Conservation (phyloP, 1,140 invertebrate genomes). For the roundworm (Caenorhabditis elegans) region DNA sequence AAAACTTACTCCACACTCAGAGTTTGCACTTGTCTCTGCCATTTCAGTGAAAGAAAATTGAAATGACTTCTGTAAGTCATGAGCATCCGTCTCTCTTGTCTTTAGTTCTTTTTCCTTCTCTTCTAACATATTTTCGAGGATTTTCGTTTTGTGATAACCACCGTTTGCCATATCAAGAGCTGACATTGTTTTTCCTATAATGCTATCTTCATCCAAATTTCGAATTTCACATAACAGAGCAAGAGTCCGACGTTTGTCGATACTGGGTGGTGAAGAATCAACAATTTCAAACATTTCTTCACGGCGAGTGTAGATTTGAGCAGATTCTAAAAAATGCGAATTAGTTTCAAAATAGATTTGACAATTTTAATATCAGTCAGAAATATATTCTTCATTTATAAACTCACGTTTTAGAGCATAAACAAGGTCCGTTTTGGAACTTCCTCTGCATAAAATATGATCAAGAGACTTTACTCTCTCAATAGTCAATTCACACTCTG, state of each 20-base stretch:
- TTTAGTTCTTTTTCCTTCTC: not conserved
- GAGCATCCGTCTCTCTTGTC: not conserved
- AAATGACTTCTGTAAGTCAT: not conserved
- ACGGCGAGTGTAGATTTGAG: not conserved
- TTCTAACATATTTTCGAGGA: not conserved
- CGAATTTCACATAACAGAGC: not conserved
- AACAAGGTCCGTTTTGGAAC: not conserved
- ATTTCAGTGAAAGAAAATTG: not conserved
- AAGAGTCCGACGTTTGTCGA: not conserved
- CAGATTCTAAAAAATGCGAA: not conserved
- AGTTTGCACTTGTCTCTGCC: not conserved
- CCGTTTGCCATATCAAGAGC: not conserved
- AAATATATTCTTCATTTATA: too few relatives aligned
- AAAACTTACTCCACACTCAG: too few relatives aligned
- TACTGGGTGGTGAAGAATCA: not conserved
- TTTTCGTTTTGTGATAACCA: not conserved
- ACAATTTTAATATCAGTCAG: too few relatives aligned
- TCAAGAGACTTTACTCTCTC: not conserved
- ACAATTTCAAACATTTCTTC: not conserved
- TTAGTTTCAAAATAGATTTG: not conserved
- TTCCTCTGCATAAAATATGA: not conserved
- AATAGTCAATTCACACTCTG: not conserved
- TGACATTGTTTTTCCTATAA: not conserved
- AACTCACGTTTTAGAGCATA: not conserved
- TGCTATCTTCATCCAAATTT: not conserved